Evolutionary conservation across 2,888 invertebrate genomes (phyloP).

Genomic region (Bellardia pandia): DNA sequence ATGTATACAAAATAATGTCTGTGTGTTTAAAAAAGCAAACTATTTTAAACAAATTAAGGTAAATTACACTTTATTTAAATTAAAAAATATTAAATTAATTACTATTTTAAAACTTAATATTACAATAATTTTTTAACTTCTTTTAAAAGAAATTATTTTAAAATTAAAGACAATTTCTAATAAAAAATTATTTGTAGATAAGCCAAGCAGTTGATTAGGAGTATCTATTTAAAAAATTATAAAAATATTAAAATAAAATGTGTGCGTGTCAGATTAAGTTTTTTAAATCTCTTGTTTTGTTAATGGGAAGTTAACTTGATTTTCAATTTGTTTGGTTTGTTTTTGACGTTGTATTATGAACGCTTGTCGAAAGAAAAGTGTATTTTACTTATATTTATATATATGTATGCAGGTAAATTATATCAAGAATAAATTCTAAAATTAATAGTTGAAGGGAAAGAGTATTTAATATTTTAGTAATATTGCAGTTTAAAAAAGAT

Average conservation of each 20-base stretch:
- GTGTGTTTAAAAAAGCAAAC: constrained; percentile 36
- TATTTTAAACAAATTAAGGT: constrained; percentile 50
- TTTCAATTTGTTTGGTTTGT: constrained; percentile 43
- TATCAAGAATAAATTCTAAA: constrained; percentile 1
- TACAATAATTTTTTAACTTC: constrained; percentile 38
- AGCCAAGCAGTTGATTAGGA: constrained; percentile 40
- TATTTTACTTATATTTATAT: constrained; percentile 33
- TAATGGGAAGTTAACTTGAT: constrained; percentile 51
- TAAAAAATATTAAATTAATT: constrained; percentile 40
- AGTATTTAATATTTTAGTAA: background rate
- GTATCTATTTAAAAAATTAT: constrained; percentile 29
- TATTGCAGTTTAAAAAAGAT: constrained; percentile 34
- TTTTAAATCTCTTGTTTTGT: constrained; percentile 14
- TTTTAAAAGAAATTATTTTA: constrained; percentile 15
- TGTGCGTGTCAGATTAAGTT: constrained; percentile 67
- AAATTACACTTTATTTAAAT: constrained; percentile 35
- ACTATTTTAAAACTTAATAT: constrained; percentile 65
- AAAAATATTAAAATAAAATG: constrained; percentile 59
- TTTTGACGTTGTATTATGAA: constrained; percentile 49
- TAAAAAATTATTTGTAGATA: constrained; percentile 22
- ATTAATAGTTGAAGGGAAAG: background rate
- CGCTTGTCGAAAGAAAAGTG: constrained; percentile 34
- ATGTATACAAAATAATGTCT: constrained; percentile 57
- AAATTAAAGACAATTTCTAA: constrained; percentile 31
- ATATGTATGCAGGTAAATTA: constrained; percentile 7